Evolutionary conservation across 2,797 vertebrate species (phyloP).

Genomic region (Ceyx erithaca): DNA sequence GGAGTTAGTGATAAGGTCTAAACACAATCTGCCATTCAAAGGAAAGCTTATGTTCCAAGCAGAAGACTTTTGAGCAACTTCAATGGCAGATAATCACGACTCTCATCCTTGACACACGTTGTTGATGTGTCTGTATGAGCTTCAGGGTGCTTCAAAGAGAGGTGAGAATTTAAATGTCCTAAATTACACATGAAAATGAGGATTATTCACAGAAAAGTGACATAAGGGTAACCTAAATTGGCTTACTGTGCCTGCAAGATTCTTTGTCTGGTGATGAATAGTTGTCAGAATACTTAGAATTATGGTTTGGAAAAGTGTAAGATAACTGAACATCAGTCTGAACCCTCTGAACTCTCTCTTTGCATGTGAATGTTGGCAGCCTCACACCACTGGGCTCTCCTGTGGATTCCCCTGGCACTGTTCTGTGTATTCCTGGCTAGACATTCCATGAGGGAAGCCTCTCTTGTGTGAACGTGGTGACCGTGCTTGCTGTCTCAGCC

Average conservation of each 20-base stretch:
- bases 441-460: neutral
- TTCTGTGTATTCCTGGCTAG: neutral
- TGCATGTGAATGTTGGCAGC: slow-evolving; percentile 8
- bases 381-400: neutral
- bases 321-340: neutral
- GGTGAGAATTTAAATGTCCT: neutral
- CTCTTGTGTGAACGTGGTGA: neutral
- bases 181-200: neutral
- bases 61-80: neutral
- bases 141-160: neutral
- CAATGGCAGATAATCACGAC: neutral
- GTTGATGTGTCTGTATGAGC: neutral
- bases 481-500: neutral
- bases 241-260: neutral
- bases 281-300: slow-evolving; percentile 3
- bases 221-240: neutral
- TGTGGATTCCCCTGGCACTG: neutral
- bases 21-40: neutral
- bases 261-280: neutral
- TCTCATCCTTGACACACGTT: neutral
- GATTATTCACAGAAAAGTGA: neutral
- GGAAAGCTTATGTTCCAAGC: neutral
- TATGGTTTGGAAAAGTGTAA: neutral
- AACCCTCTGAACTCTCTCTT: neutral
- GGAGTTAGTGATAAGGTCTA: neutral